A percentile compares a stretch with the other conserved stretches of the same genome.
Conservation (phyloP, 2,113 vertebrate species). For the Ornithorhynchus anatinus region DNA sequence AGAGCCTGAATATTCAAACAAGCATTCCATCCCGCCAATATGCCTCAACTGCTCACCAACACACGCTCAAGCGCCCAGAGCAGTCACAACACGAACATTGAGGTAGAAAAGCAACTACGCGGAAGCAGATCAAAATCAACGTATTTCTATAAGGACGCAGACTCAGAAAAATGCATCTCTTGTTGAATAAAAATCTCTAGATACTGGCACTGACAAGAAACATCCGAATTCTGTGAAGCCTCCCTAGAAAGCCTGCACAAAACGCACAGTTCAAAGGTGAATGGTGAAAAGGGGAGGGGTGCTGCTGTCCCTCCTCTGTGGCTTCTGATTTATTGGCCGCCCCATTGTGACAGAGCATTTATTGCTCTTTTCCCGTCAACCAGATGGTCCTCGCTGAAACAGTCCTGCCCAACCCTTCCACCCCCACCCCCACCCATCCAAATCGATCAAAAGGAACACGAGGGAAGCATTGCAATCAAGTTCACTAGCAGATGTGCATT, state of each 20-base stretch:
- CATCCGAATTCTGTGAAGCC: too few relatives aligned
- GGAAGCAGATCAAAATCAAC: too few relatives aligned
- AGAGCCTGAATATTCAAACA: background rate
- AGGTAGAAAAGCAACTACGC: too few relatives aligned
- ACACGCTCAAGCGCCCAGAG: background rate
- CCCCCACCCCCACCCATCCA: background rate
- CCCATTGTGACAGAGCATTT: background rate
- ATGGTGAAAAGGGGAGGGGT: background rate
- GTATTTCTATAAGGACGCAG: too few relatives aligned
- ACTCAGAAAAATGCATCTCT: too few relatives aligned
- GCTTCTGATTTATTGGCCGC: background rate
- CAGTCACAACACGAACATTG: background rate
- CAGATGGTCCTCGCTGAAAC: conserved; percentile 1
- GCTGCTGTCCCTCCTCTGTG: background rate
- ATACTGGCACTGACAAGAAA: too few relatives aligned
- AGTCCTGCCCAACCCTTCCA: background rate
- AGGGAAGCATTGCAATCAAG: background rate
- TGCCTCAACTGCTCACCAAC: background rate
- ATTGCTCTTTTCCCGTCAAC: background rate
- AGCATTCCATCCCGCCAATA: too few relatives aligned
- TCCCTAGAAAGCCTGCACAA: too few relatives aligned
- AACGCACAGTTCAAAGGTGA: background rate
- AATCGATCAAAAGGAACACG: background rate
- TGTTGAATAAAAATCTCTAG: too few relatives aligned
- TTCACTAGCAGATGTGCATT: background rate